Conservation (phyloP, 1,140 invertebrate genomes). For the Drosophila kanapiae region DNA sequence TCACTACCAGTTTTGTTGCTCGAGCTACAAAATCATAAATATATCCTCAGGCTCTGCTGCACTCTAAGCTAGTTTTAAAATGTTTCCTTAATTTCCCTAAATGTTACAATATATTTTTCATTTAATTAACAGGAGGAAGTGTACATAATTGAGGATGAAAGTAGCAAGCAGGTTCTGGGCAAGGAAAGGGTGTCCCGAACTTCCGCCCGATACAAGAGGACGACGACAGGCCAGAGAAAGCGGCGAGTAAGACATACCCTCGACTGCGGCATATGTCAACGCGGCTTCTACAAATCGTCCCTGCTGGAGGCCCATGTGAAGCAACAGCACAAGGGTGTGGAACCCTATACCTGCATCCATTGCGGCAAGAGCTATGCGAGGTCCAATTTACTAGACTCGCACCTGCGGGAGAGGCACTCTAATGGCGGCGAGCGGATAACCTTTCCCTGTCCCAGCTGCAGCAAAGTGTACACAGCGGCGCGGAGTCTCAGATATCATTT, state of each 20-base stretch:
- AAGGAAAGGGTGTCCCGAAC: slow-evolving; percentile 29
- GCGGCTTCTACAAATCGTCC: slow-evolving; percentile 63
- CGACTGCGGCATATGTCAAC: slow-evolving; percentile 51
- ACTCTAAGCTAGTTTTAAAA: not conserved
- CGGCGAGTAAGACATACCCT: slow-evolving; percentile 48
- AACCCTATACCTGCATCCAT: slow-evolving; percentile 56
- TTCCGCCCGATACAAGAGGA: not conserved
- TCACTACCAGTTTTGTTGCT: too few relatives aligned
- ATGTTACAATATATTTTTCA: not conserved
- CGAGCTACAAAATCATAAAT: too few relatives aligned
- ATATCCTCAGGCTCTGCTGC: not conserved
- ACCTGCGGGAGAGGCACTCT: slow-evolving; percentile 46
- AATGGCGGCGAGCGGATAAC: slow-evolving; percentile 17
- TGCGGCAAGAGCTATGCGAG: slow-evolving; percentile 56
- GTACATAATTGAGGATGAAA: slow-evolving; percentile 63
- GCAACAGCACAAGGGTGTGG: slow-evolving; percentile 57
- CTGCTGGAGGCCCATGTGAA: slow-evolving; percentile 66
- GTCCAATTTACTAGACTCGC: slow-evolving; percentile 38
- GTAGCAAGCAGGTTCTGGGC: slow-evolving; percentile 24
- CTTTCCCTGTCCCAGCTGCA: slow-evolving; percentile 50
- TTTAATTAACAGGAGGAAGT: slow-evolving; percentile 59
- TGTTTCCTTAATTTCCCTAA: not conserved
- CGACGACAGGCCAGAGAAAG: slow-evolving; percentile 9
- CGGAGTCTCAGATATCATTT: slow-evolving; percentile 71
- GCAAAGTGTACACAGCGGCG: slow-evolving; percentile 59